phyloP scores from a whole-genome alignment of 53 echinoderm and acorn worm species.

The Echinarachnius parma region DNA sequence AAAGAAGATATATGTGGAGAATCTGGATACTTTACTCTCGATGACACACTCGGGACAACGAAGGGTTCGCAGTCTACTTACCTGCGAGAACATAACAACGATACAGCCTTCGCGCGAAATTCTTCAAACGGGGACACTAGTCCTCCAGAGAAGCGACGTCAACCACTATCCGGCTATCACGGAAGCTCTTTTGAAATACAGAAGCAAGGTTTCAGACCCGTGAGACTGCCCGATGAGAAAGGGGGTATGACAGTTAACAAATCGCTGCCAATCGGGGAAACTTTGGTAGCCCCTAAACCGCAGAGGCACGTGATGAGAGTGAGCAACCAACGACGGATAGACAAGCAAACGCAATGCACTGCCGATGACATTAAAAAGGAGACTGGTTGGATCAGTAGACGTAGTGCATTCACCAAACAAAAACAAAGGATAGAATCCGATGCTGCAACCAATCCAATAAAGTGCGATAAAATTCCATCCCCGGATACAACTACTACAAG shows the following conservation, averaged over 20 bases:
- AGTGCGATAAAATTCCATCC: not conserved
- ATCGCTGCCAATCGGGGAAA: not conserved
- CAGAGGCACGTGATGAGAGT: constrained; percentile 9
- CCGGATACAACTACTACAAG: constrained; percentile 25
- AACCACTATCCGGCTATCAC: not conserved
- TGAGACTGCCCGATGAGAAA: not conserved
- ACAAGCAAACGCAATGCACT: constrained; percentile 84
- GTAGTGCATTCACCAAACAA: constrained; percentile 55
- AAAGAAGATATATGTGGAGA: constrained; percentile 17
- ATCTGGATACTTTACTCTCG: constrained; percentile 32
- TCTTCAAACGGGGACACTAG: too few relatives aligned
- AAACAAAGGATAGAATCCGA: constrained; percentile 28
- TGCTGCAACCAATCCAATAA: not conserved
- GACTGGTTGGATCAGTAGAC: constrained; percentile 84
- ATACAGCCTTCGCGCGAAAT: too few relatives aligned
- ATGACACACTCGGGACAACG: constrained; percentile 13
- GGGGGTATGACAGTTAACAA: not conserved
- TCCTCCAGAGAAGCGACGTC: too few relatives aligned
- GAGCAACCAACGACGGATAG: constrained; percentile 25
- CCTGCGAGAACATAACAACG: not conserved
- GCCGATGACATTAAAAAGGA: constrained; percentile 83
- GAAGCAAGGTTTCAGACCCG: constrained; percentile 26
- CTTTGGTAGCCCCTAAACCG: constrained; percentile 13
- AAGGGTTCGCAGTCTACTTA: not conserved
- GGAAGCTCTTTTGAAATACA: constrained; percentile 15